Evolutionary conservation across 2,797 vertebrate genomes (phyloP).

Genomic region (Pempheris klunzingeri): DNA sequence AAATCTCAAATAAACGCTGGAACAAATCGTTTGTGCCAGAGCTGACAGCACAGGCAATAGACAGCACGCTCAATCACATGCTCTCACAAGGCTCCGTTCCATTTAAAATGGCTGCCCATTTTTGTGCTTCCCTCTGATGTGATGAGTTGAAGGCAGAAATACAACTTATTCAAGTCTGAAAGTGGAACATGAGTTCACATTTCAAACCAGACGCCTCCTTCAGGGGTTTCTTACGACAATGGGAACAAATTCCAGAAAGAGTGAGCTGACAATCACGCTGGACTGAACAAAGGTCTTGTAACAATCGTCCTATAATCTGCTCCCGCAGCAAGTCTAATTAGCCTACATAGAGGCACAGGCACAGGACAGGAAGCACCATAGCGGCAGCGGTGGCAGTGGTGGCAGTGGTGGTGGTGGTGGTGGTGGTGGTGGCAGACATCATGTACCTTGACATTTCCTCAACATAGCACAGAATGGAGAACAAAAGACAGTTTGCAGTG

Average conservation of each 20-base stretch:
- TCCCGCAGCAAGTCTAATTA: constrained; percentile 61
- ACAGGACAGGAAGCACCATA: constrained; percentile 56
- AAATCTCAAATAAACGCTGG: constrained; percentile 60
- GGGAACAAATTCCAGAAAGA: constrained; percentile 51
- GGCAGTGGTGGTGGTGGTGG: constrained; percentile 24
- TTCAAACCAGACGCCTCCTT: constrained; percentile 55
- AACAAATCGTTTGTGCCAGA: constrained; percentile 61
- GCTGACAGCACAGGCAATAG: constrained; percentile 54
- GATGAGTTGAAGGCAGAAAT: constrained; percentile 55
- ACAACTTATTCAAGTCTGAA: constrained; percentile 57
- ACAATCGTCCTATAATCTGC: constrained; percentile 64
- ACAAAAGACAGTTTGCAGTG: constrained; percentile 14
- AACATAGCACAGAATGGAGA: constrained; percentile 48
- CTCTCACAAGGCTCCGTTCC: constrained; percentile 53
- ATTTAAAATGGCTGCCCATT: constrained; percentile 73
- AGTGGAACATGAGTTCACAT: constrained; percentile 62
- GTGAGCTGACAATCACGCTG: constrained; percentile 45
- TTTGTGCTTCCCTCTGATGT: constrained; percentile 47
- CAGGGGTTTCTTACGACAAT: constrained; percentile 50
- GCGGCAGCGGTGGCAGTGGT: constrained; percentile 17
- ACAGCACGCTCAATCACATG: constrained; percentile 45
- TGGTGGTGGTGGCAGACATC: constrained; percentile 33
- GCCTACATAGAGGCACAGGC: constrained; percentile 61
- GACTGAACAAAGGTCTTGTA: constrained; percentile 60
- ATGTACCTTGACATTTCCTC: constrained; percentile 47